These are phyloP conservation scores for Hydrolagus affinis DNA, from an alignment of 2,113 vertebrate species.

Conservation along the genomic window DNA sequence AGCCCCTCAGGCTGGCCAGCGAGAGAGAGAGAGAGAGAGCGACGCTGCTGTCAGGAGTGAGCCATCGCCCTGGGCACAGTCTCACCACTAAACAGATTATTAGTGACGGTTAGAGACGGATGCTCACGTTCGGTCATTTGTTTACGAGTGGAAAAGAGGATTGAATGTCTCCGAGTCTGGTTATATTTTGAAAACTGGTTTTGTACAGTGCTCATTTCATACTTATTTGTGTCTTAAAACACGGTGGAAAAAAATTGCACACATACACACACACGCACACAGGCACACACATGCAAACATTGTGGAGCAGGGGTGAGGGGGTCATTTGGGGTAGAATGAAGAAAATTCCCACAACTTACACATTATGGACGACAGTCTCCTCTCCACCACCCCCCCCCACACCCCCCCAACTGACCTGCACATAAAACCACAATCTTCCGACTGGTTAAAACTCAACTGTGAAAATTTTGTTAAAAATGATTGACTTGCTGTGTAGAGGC, in stretches of 20 bases:
- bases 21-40: too few relatives aligned
- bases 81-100: too few relatives aligned
- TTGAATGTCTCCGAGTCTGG: slow-evolving; percentile 6
- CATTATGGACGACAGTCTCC: neutral
- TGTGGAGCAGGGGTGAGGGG: too few relatives aligned
- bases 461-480: slow-evolving; percentile 61
- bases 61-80: too few relatives aligned
- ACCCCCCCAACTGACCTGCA: too few relatives aligned
- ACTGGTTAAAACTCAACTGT: slow-evolving; percentile 46
- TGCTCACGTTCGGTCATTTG: neutral
- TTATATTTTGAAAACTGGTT: slow-evolving; percentile 22
- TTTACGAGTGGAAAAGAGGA: neutral
- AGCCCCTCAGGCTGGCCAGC: too few relatives aligned
- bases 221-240: slow-evolving; percentile 18
- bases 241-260: neutral
- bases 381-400: slow-evolving; percentile 30
- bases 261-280: neutral
- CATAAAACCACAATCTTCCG: slow-evolving; percentile 37
- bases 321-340: too few relatives aligned
- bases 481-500: slow-evolving; percentile 34
- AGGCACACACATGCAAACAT: too few relatives aligned
- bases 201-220: slow-evolving; percentile 12
- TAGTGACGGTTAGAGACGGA: neutral
- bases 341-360: too few relatives aligned
- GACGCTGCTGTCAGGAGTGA: too few relatives aligned